These are phyloP conservation scores for Anguilla japonica DNA, from an alignment of 2,113 vertebrate species.

Conservation along the genomic window DNA sequence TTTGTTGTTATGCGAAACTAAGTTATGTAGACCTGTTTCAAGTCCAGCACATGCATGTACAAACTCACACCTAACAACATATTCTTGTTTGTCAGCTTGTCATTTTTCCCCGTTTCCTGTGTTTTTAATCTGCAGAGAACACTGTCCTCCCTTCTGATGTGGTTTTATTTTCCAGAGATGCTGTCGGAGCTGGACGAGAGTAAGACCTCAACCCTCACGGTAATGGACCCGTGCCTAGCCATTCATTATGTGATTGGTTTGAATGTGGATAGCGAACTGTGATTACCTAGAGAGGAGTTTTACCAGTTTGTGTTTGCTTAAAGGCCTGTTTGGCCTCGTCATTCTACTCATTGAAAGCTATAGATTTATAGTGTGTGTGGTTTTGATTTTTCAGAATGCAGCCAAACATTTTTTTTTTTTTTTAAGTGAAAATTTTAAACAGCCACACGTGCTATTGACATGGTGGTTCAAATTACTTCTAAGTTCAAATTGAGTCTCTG, in stretches of 20 bases:
- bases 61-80: not conserved
- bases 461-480: not conserved
- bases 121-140: not conserved
- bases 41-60: not conserved
- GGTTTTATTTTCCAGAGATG: not conserved
- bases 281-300: constrained; percentile 26
- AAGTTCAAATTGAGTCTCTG: not conserved
- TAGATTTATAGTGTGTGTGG: constrained; percentile 23
- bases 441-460: not conserved
- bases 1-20: not conserved
- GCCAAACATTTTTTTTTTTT: constrained; percentile 22
- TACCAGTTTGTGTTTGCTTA: not conserved
- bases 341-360: not conserved
- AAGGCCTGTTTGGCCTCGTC: not conserved
- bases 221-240: not conserved
- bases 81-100: not conserved
- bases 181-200: not conserved
- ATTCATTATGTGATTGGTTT: constrained; percentile 20
- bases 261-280: constrained; percentile 20
- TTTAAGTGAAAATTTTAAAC: too few relatives aligned
- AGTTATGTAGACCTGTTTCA: too few relatives aligned
- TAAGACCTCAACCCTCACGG: constrained; percentile 10
- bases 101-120: not conserved
- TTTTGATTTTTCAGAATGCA: constrained; percentile 46
- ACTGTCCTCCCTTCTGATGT: not conserved